Percentiles rank a stretch among this genome's conserved stretches.
Conservation (phyloP, 1,140 invertebrate genomes). For the Drosophila orosa region DNA sequence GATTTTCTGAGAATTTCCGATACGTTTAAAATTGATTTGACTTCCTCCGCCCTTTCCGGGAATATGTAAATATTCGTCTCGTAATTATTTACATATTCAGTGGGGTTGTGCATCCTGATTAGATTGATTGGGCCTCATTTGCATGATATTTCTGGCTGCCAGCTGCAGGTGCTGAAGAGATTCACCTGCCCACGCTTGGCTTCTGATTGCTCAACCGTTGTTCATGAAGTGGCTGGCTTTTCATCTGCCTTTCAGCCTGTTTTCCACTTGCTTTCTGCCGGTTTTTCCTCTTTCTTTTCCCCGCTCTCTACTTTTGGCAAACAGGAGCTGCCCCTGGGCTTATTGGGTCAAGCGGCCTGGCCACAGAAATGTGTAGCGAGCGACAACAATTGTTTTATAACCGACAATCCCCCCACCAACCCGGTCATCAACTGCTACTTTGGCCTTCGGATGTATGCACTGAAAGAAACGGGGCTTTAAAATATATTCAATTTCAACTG, state of each 20-base stretch:
- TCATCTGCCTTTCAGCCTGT: slow-evolving; percentile 18
- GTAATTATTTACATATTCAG: slow-evolving; percentile 50
- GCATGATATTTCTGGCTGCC: slow-evolving; percentile 37
- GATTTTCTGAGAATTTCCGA: slow-evolving; percentile 28
- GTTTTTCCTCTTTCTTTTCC: neutral
- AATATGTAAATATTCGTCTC: slow-evolving; percentile 35
- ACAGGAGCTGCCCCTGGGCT: slow-evolving; percentile 44
- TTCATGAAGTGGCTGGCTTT: slow-evolving; percentile 54
- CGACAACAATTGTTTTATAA: slow-evolving; percentile 72
- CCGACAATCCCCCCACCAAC: neutral
- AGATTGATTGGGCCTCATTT: slow-evolving; percentile 50
- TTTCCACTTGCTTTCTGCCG: slow-evolving; percentile 32
- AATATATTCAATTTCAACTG: neutral
- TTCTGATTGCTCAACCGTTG: slow-evolving; percentile 51
- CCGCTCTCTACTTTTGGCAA: slow-evolving; percentile 1
- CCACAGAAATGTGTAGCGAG: slow-evolving; percentile 59
- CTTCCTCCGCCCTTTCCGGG: slow-evolving; percentile 10
- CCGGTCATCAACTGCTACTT: slow-evolving; percentile 35
- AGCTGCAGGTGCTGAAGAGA: slow-evolving; percentile 18
- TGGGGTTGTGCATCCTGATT: slow-evolving; percentile 42
- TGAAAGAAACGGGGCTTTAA: neutral
- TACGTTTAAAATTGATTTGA: slow-evolving; percentile 20
- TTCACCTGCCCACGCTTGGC: slow-evolving; percentile 15
- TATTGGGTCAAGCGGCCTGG: slow-evolving; percentile 67
- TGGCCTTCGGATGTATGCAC: slow-evolving; percentile 22